Evolutionary conservation across 2,797 vertebrate species (phyloP).

Genomic region (Dendrocincla fuliginosa): DNA sequence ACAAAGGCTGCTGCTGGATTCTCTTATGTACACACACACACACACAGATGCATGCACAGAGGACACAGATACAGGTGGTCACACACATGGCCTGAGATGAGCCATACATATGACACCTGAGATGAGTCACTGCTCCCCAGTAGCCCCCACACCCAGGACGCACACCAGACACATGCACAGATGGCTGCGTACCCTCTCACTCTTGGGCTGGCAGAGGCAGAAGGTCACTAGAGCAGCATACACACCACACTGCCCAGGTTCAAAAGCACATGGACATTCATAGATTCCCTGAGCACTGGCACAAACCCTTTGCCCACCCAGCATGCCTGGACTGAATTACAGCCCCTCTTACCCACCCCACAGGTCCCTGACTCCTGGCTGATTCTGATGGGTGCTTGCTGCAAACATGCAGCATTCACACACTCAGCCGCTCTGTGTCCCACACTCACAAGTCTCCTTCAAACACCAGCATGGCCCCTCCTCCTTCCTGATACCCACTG

Average conservation of each 20-base stretch:
- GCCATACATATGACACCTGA: no score
- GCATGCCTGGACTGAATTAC: not conserved
- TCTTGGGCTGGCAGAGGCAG: not conserved
- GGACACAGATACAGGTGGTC: fast-evolving
- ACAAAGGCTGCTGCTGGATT: not conserved
- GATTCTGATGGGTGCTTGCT: not conserved
- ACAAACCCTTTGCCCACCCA: fast-evolving
- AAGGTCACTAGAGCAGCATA: not conserved
- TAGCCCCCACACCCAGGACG: no score
- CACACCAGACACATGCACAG: not conserved
- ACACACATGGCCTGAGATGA: not conserved
- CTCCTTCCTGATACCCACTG: fast-evolving
- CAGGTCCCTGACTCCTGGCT: fast-evolving
- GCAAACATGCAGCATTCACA: not conserved
- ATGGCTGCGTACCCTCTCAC: fast-evolving
- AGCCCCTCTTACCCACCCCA: not conserved
- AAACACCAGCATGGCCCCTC: fast-evolving
- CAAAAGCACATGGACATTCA: fast-evolving
- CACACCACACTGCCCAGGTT: not conserved
- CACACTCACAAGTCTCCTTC: fast-evolving
- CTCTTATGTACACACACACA: no score
- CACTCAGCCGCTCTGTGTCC: not conserved
- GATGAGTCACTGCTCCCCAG: no score
- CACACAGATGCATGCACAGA: fast-evolving
- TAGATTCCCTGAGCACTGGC: fast-evolving